phyloP scores from a whole-genome alignment of 2,797 vertebrate species.

The Leptodactylus fallax region DNA sequence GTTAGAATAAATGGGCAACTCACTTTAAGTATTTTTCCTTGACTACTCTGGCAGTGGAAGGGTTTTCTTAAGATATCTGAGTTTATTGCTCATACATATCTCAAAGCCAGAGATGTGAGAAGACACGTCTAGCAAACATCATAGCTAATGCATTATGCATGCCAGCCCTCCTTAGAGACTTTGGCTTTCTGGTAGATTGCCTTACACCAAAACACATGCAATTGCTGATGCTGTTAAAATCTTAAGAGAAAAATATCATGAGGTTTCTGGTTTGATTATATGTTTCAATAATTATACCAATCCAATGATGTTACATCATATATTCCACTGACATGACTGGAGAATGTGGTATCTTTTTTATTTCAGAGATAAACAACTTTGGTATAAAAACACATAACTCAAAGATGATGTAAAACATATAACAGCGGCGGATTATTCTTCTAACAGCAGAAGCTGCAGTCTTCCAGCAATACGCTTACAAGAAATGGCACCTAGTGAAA shows the following conservation, averaged over 20 bases:
- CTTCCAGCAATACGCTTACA: background rate
- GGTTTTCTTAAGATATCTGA: constrained; percentile 40
- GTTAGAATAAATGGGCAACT: background rate
- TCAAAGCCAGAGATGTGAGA: constrained; percentile 50
- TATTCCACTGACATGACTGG: constrained; percentile 71
- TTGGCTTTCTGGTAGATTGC: constrained; percentile 50
- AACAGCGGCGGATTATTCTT: constrained; percentile 62
- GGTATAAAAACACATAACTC: constrained; percentile 65
- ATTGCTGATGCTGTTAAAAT: constrained; percentile 59
- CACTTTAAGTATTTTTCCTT: background rate
- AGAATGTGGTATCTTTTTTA: constrained; percentile 68
- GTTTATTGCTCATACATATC: constrained; percentile 45
- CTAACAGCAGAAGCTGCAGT: background rate
- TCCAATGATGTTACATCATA: constrained; percentile 72
- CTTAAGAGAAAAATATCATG: constrained; percentile 61
- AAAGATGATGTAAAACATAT: constrained; percentile 64
- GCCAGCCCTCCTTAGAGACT: constrained; percentile 45
- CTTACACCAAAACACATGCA: constrained; percentile 62
- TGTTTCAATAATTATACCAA: constrained; percentile 69
- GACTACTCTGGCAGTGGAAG: constrained; percentile 17
- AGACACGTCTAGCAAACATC: constrained; percentile 54
- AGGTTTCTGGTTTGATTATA: constrained; percentile 68
- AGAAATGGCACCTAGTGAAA: background rate
- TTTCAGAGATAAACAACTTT: constrained; percentile 70
- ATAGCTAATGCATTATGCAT: constrained; percentile 29